These are phyloP conservation scores for Cydia splendana DNA, from an alignment of 1,140 invertebrate genomes.

Conservation along the genomic window DNA sequence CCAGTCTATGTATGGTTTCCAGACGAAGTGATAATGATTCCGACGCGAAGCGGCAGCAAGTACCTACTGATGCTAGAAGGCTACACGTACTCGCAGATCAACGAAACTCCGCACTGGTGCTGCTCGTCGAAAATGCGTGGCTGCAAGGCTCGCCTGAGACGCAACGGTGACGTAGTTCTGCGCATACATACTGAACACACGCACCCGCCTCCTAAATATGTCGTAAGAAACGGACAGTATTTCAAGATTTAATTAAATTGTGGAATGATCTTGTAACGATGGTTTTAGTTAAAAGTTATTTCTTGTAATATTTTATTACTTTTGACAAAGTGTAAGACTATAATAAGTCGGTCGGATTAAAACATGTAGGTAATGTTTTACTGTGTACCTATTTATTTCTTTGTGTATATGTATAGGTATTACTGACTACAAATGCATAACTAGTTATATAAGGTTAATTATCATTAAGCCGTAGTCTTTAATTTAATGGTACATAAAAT, in stretches of 20 bases:
- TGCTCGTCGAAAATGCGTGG: constrained; percentile 54
- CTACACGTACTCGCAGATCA: constrained; percentile 61
- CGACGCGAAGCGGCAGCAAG: constrained; percentile 56
- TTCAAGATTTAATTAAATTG: constrained; percentile 39
- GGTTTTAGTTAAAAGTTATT: no score
- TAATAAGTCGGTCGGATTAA: neutral
- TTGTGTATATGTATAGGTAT: no score
- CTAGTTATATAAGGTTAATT: neutral
- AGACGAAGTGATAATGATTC: constrained; percentile 50
- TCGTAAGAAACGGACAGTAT: constrained; percentile 40
- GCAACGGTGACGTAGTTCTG: constrained; percentile 35
- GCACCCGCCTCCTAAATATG: constrained; percentile 47
- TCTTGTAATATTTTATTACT: no score
- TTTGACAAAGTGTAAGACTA: no score
- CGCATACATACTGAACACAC: constrained; percentile 42
- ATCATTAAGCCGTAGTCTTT: neutral
- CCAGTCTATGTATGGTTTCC: neutral
- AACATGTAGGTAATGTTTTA: neutral
- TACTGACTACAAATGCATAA: neutral
- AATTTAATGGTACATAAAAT: neutral
- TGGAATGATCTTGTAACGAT: no score
- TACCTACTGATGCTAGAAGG: constrained; percentile 57
- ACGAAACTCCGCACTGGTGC: constrained; percentile 51
- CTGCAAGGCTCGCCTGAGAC: constrained; percentile 46
- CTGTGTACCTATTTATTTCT: neutral